These are phyloP conservation scores for Chrysaora quinquecirrha DNA, from an alignment of 30 jellyfish, hydroid and myxozoan genomes.

Conservation along the genomic window DNA sequence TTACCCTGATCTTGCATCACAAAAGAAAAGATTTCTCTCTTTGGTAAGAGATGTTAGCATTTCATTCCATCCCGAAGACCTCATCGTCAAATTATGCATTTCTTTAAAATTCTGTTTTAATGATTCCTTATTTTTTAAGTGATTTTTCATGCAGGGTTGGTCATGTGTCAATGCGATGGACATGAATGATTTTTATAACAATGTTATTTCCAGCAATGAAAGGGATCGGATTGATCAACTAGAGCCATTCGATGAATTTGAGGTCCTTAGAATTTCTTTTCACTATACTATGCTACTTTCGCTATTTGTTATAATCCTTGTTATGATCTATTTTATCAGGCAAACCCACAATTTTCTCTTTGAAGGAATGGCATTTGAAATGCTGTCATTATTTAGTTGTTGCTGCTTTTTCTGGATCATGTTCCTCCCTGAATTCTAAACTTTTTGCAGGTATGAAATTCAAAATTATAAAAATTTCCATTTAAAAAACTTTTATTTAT, in stretches of 20 bases:
- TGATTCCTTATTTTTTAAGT: background rate
- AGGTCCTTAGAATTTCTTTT: conserved; percentile 58
- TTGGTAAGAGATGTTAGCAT: too few relatives aligned
- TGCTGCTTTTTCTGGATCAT: conserved; percentile 69
- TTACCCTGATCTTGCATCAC: conserved; percentile 59
- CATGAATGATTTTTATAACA: conserved; percentile 80
- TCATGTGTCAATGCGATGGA: conserved; percentile 61
- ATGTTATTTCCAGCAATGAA: conserved; percentile 51
- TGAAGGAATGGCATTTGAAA: conserved; percentile 96
- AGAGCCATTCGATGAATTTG: conserved; percentile 94
- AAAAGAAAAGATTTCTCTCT: conserved; percentile 38
- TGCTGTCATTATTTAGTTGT: conserved; percentile 83
- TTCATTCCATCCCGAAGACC: too few relatives aligned
- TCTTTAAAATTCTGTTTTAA: background rate
- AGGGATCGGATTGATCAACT: conserved; percentile 47
- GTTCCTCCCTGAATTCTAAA: conserved; percentile 8
- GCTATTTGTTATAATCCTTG: background rate
- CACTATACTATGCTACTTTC: background rate
- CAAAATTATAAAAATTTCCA: too few relatives aligned
- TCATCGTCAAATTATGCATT: background rate
- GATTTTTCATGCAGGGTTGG: conserved; percentile 61
- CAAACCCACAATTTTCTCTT: too few relatives aligned
- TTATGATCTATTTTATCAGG: too few relatives aligned
- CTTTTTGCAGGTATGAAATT: conserved; percentile 43
- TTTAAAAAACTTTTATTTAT: too few relatives aligned